phyloP scores from a whole-genome alignment of 2,888 invertebrate species.

The Rosalia funebris region DNA sequence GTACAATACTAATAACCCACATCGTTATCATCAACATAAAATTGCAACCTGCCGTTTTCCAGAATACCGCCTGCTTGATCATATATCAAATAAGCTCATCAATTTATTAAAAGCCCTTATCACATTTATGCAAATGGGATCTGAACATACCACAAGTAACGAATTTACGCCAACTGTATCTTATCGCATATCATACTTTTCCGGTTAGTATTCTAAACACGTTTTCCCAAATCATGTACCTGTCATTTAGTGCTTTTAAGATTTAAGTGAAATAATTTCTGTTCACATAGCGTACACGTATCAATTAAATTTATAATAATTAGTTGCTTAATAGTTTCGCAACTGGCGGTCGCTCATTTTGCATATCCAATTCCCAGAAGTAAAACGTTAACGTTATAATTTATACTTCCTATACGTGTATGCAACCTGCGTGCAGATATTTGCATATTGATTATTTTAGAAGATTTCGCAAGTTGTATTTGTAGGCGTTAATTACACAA shows the following conservation, averaged over 20 bases:
- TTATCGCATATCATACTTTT: too few species aligned
- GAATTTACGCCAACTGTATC: too few species aligned
- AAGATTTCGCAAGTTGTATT: conserved; percentile 32
- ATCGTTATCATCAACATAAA: too few species aligned
- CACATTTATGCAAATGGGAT: too few species aligned
- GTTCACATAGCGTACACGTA: conserved; percentile 19
- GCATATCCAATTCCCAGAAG: conserved; percentile 28
- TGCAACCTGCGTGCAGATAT: conserved; percentile 31
- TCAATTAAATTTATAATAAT: conserved; percentile 30
- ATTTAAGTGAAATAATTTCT: conserved; percentile 15
- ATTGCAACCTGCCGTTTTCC: too few species aligned
- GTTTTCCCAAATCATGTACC: too few species aligned
- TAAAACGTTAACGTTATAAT: conserved; percentile 30
- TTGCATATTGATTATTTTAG: conserved; percentile 35
- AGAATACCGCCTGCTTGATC: too few species aligned
- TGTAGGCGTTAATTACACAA: conserved; percentile 40
- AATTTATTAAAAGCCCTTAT: too few species aligned
- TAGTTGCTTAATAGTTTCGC: conserved; percentile 29
- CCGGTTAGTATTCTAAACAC: too few species aligned
- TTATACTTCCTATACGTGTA: conserved; percentile 34
- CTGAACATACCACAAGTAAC: too few species aligned
- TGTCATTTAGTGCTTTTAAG: background rate
- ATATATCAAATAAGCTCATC: too few species aligned
- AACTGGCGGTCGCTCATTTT: conserved; percentile 18
- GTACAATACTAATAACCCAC: too few species aligned